These are phyloP conservation scores for Thryonomys swinderianus DNA, from an alignment of 2,113 vertebrate genomes.

Conservation along the genomic window DNA sequence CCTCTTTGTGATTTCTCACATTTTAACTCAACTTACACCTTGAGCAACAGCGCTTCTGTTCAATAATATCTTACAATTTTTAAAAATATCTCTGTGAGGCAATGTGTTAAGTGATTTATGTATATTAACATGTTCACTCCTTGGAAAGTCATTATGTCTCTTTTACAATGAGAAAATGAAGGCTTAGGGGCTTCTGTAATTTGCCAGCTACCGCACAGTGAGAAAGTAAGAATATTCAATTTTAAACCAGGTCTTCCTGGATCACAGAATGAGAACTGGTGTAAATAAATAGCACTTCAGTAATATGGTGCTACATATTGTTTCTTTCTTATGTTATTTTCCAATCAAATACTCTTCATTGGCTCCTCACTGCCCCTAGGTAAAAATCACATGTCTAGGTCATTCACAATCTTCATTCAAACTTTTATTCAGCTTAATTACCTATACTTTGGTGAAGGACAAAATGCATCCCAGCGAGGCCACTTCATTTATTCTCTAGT, in stretches of 20 bases:
- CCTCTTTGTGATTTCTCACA: not conserved
- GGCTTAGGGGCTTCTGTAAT: not conserved
- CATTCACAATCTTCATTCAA: not conserved
- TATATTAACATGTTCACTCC: not conserved
- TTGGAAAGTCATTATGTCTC: not conserved
- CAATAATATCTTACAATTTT: not conserved
- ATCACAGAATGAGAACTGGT: not conserved
- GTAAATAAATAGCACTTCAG: not conserved
- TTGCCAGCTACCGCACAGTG: not conserved
- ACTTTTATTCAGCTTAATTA: not conserved
- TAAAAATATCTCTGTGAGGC: not conserved
- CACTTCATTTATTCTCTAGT: not conserved
- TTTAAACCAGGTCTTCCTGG: not conserved
- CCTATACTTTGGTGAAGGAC: fast-evolving
- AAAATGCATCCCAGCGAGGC: not conserved
- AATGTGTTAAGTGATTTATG: not conserved
- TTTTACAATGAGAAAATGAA: not conserved
- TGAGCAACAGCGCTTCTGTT: not conserved
- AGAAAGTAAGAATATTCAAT: not conserved
- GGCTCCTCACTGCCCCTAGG: not conserved
- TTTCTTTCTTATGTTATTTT: not conserved
- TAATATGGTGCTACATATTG: not conserved
- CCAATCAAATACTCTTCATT: not conserved
- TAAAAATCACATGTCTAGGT: not conserved
- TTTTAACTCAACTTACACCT: not conserved